Conservation (phyloP, 2,888 invertebrate genomes). For the Dexiosoma caninum region DNA sequence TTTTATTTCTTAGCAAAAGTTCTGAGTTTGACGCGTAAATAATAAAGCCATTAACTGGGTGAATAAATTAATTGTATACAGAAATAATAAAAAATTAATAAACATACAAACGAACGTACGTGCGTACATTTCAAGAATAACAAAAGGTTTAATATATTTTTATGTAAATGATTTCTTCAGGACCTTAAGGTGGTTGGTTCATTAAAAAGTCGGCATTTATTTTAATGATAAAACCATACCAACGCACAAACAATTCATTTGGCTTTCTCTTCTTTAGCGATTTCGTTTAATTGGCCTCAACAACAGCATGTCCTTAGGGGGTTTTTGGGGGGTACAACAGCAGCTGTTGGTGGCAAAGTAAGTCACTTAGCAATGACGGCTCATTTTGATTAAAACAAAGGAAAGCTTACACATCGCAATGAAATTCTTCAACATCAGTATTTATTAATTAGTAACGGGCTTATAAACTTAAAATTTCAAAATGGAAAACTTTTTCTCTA, state of each 20-base stretch:
- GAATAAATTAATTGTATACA: slow-evolving; percentile 52
- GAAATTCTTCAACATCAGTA: background rate
- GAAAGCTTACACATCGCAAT: background rate
- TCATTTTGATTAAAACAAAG: background rate
- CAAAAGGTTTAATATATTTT: slow-evolving; percentile 25
- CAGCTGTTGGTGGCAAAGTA: background rate
- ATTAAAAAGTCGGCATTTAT: background rate
- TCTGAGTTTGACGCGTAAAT: slow-evolving; percentile 33
- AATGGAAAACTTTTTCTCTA: too few species aligned
- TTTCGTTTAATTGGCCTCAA: background rate
- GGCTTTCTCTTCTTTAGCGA: background rate
- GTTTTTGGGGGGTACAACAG: background rate
- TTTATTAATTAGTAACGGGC: background rate
- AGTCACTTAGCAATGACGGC: background rate
- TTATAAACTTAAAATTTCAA: too few species aligned
- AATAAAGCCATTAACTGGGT: slow-evolving; percentile 58
- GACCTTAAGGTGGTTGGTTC: slow-evolving; percentile 11
- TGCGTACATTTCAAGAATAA: background rate
- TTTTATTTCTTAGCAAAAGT: slow-evolving; percentile 28
- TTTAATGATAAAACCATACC: background rate
- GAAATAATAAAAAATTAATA: slow-evolving; percentile 12
- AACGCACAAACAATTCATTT: background rate
- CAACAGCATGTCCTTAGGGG: background rate
- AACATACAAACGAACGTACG: background rate
- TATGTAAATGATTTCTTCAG: slow-evolving; percentile 31